Percentiles rank a stretch among this genome's conserved stretches.
Evolutionary conservation across 2,888 invertebrate genomes (phyloP).

Genomic region (Globia sparganii): DNA sequence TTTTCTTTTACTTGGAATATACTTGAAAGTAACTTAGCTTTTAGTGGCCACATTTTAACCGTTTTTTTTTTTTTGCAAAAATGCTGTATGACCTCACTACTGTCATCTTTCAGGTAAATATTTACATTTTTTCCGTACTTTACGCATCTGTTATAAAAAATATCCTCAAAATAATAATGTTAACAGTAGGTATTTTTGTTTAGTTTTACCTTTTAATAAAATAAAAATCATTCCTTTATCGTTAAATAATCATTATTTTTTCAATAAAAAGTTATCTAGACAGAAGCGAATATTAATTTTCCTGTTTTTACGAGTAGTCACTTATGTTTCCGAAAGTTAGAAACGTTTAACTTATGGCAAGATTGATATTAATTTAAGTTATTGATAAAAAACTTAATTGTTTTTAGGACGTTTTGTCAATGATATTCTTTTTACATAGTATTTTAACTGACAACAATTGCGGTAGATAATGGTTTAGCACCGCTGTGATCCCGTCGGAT

Average conservation of each 20-base stretch:
- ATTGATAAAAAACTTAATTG: not conserved
- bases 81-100: not conserved
- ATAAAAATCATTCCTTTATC: not conserved
- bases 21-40: conserved; percentile 3
- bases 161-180: not conserved
- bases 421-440: not conserved
- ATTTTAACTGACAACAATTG: not conserved
- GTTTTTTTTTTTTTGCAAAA: not conserved
- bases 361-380: not conserved
- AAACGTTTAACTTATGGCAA: too few species aligned
- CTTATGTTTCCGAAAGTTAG: too few species aligned
- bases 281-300: not conserved
- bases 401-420: not conserved
- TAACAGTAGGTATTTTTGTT: not conserved
- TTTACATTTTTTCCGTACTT: too few species aligned
- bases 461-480: not conserved
- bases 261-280: not conserved
- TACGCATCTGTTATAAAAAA: not conserved
- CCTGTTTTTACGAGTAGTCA: not conserved
- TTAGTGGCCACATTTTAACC: not conserved
- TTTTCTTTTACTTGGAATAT: conserved; percentile 26
- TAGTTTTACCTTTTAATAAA: not conserved
- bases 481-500: conserved; percentile 8
- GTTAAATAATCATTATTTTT: not conserved
- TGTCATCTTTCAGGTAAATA: not conserved